These are phyloP conservation scores for Redunca redunca DNA, from an alignment of 2,113 vertebrate species.

Conservation along the genomic window DNA sequence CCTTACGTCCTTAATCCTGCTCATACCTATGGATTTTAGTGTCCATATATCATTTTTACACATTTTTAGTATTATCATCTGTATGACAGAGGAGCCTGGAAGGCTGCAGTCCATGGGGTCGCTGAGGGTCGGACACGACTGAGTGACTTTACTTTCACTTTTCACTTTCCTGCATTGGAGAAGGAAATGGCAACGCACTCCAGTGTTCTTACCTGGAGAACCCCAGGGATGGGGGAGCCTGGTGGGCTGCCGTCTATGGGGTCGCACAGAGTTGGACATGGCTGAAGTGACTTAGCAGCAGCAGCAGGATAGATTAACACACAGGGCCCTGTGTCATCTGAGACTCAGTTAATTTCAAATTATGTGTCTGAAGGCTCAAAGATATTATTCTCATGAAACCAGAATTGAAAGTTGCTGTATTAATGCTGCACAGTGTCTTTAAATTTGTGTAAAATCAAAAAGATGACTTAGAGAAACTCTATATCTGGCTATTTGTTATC, in stretches of 20 bases:
- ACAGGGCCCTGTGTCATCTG: background rate
- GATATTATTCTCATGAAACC: background rate
- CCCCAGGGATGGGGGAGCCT: too few relatives aligned
- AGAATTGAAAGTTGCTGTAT: background rate
- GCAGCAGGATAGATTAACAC: too few relatives aligned
- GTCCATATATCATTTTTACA: background rate
- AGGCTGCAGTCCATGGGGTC: too few relatives aligned
- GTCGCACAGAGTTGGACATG: too few relatives aligned
- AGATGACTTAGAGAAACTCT: background rate
- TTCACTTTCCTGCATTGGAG: too few relatives aligned
- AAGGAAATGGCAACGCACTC: too few relatives aligned
- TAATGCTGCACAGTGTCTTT: background rate
- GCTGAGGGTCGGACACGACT: too few relatives aligned
- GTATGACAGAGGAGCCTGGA: background rate
- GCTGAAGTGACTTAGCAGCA: too few relatives aligned
- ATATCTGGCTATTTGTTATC: background rate
- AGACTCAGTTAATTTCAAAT: background rate
- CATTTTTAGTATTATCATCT: background rate
- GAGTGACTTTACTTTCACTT: too few relatives aligned
- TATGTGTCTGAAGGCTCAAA: background rate
- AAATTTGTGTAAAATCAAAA: background rate
- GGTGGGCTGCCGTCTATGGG: too few relatives aligned
- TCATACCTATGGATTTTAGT: background rate
- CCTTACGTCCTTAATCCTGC: background rate
- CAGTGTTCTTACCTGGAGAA: too few relatives aligned